Evolutionary conservation across 2,888 invertebrate genomes (phyloP).

Genomic region (Eristalinus aeneus): DNA sequence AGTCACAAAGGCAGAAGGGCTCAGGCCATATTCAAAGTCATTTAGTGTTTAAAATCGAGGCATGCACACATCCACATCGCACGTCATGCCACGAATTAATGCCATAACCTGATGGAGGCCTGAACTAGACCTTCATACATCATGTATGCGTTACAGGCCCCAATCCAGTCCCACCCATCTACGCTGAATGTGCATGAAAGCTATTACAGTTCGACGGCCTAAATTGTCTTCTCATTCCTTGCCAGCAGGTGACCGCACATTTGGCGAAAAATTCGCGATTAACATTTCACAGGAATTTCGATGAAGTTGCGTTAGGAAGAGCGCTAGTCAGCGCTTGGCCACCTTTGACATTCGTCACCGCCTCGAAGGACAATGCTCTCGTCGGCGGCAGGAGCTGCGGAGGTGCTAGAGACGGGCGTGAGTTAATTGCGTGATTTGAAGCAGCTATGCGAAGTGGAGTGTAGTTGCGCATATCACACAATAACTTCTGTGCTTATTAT

Average conservation of each 20-base stretch:
- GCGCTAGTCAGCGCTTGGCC: not conserved
- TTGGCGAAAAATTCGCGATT: not conserved
- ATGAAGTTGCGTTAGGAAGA: not conserved
- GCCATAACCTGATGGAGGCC: slow-evolving; percentile 25
- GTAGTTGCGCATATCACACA: not conserved
- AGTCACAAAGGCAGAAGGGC: slow-evolving; percentile 21
- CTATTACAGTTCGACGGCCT: not conserved
- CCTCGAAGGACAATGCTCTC: slow-evolving; percentile 9
- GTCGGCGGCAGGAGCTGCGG: not conserved
- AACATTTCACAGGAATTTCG: not conserved
- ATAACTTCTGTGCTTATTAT: slow-evolving; percentile 8
- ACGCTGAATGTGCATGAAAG: not conserved
- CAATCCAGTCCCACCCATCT: not conserved
- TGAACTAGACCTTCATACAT: slow-evolving; percentile 50
- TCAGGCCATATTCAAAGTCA: slow-evolving; percentile 23
- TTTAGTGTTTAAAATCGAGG: slow-evolving; percentile 34
- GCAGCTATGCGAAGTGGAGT: not conserved
- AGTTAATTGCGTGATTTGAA: slow-evolving; percentile 55
- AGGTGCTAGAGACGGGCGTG: not conserved
- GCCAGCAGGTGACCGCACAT: not conserved
- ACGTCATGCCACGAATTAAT: slow-evolving; percentile 23
- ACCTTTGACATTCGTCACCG: slow-evolving; percentile 26
- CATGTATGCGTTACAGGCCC: not conserved
- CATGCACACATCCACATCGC: not conserved
- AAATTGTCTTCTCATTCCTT: not conserved